Evolutionary conservation across 2,797 vertebrate genomes (phyloP).

Genomic region (Mionectes olivaceus): DNA sequence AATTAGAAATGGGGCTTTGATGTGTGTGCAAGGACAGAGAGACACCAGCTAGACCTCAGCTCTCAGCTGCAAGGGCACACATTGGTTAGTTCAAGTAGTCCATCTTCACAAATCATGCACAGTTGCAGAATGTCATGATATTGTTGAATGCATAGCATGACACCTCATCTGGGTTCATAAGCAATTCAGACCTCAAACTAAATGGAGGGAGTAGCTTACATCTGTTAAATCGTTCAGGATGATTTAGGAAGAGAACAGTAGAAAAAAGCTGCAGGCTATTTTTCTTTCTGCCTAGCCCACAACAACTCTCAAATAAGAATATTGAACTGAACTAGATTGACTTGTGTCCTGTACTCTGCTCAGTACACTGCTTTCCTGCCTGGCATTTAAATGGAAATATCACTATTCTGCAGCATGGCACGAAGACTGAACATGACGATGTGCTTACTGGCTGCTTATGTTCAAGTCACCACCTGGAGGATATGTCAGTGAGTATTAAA

Average conservation of each 20-base stretch:
- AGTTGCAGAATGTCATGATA: not conserved
- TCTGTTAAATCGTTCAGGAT: slow-evolving; percentile 22
- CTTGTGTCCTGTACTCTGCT: not conserved
- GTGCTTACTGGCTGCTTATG: not conserved
- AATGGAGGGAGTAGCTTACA: not conserved
- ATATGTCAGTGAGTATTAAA: not conserved
- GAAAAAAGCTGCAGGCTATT: not conserved
- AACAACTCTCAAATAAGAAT: slow-evolving; percentile 34
- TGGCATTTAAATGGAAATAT: not conserved
- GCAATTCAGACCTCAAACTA: not conserved
- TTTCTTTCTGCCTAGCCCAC: slow-evolving; percentile 6
- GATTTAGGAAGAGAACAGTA: slow-evolving; percentile 24
- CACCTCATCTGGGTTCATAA: not conserved
- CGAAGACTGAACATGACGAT: rapidly evolving
- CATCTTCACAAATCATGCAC: not conserved
- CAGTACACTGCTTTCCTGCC: not conserved
- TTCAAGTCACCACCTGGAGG: not conserved
- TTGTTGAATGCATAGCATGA: not conserved
- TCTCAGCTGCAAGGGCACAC: not conserved
- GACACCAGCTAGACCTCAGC: not conserved
- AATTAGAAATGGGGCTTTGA: not conserved
- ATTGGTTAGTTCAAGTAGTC: not conserved
- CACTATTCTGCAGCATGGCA: not conserved
- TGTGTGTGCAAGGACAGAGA: not conserved
- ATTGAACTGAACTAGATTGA: slow-evolving; percentile 41